Percentiles rank a stretch among this genome's conserved stretches.
phyloP scores from a whole-genome alignment of 2,888 invertebrate genomes.

The Lasioglossum lativentre region DNA sequence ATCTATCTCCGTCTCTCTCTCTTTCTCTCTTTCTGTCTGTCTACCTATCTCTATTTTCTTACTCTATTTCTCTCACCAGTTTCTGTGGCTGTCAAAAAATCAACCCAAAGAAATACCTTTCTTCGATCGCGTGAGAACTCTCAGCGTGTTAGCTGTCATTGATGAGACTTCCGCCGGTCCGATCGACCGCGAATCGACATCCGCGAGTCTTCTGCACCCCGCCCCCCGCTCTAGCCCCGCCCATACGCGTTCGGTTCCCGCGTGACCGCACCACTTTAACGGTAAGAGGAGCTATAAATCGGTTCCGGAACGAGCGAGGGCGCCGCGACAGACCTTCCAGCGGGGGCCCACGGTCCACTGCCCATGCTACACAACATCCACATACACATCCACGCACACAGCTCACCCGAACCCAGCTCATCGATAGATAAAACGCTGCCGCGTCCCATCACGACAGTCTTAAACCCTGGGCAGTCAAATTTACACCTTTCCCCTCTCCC shows the following conservation, averaged over 20 bases:
- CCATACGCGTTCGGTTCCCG: not conserved
- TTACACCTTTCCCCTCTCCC: not conserved
- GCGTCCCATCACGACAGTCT: conserved; percentile 41
- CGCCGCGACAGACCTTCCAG: conserved; percentile 8
- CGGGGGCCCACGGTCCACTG: not conserved
- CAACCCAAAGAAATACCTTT: conserved; percentile 21
- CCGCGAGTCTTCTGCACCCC: conserved; percentile 48
- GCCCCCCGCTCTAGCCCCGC: conserved; percentile 15
- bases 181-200: conserved; percentile 33
- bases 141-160: conserved; percentile 64
- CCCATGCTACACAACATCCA: conserved; percentile 28
- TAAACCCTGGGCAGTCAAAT: conserved; percentile 71
- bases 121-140: conserved; percentile 59
- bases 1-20: conserved; percentile 8
- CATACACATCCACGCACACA: conserved; percentile 52
- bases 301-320: conserved; percentile 3
- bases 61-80: conserved; percentile 26
- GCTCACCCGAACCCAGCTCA: conserved; percentile 22
- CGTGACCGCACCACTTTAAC: conserved; percentile 24
- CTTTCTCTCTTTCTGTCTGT: not conserved
- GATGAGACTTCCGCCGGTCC: conserved; percentile 56
- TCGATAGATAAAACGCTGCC: conserved; percentile 8
- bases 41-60: conserved; percentile 33
- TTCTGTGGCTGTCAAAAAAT: conserved; percentile 25
- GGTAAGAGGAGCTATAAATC: conserved; percentile 14